phyloP scores from a whole-genome alignment of 2,113 vertebrate species.

The Oceanodroma tethys region DNA sequence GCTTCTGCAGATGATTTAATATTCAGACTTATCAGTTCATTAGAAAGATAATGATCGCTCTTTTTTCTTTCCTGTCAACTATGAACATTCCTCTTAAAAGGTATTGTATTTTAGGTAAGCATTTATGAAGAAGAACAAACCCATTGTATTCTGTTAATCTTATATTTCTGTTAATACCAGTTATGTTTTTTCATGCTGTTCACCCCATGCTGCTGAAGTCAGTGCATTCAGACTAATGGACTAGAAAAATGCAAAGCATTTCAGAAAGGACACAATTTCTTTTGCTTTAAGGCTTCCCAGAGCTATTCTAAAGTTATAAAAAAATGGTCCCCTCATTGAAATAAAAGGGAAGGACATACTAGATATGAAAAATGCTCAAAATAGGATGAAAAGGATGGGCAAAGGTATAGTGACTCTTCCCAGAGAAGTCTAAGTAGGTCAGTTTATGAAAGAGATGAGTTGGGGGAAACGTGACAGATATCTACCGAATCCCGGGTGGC shows the following conservation, averaged over 20 bases:
- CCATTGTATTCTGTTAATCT: neutral
- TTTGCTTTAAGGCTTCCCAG: neutral
- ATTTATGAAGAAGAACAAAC: neutral
- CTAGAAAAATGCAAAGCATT: neutral
- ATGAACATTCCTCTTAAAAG: neutral
- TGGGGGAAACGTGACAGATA: neutral
- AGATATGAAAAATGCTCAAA: neutral
- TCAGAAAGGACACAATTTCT: neutral
- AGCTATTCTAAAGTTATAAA: neutral
- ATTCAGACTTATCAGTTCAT: neutral
- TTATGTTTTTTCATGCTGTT: neutral
- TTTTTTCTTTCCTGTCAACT: neutral
- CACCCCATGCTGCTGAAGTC: neutral
- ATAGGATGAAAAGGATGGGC: neutral
- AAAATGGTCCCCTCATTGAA: neutral
- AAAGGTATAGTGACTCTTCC: neutral
- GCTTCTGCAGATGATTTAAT: neutral
- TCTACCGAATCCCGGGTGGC: neutral
- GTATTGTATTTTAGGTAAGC: neutral
- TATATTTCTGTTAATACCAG: neutral
- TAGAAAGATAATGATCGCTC: neutral
- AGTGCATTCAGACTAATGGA: neutral
- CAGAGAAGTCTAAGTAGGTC: neutral
- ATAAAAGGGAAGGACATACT: neutral
- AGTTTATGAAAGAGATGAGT: neutral